These are phyloP conservation scores for Tursiops truncatus DNA, from an alignment of 2,113 vertebrate species.

Conservation along the genomic window DNA sequence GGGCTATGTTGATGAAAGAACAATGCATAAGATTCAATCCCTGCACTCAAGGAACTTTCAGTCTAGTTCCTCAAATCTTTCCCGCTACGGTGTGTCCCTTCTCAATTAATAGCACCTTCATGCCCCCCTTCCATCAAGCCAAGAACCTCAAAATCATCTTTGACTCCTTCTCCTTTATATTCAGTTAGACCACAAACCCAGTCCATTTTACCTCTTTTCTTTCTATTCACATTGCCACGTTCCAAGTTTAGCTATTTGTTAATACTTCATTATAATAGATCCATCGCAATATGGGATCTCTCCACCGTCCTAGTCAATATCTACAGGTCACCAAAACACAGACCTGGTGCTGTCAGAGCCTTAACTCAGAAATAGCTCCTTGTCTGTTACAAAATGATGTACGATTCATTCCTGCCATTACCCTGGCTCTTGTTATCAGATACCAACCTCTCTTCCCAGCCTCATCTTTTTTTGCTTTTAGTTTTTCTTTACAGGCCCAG, in stretches of 20 bases:
- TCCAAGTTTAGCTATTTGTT: neutral
- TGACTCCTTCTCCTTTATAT: neutral
- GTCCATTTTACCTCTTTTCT: neutral
- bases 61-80: neutral
- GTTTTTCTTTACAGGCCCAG: neutral
- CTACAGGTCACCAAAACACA: neutral
- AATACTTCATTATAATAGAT: neutral
- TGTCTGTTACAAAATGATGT: neutral
- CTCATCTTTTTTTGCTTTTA: neutral
- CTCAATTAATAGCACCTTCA: neutral
- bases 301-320: neutral
- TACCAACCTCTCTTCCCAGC: no score
- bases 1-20: neutral
- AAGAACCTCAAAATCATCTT: neutral
- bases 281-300: neutral
- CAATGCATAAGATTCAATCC: neutral
- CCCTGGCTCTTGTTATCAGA: neutral
- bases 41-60: neutral
- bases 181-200: neutral
- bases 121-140: neutral
- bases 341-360: accelerated
- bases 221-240: neutral
- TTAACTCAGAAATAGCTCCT: neutral
- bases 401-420: no score
- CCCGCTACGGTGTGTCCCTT: accelerated